A percentile compares a stretch with the other conserved stretches of the same genome.
Evolutionary conservation across 2,888 invertebrate species (phyloP).

Genomic region (Cephalotes varians): DNA sequence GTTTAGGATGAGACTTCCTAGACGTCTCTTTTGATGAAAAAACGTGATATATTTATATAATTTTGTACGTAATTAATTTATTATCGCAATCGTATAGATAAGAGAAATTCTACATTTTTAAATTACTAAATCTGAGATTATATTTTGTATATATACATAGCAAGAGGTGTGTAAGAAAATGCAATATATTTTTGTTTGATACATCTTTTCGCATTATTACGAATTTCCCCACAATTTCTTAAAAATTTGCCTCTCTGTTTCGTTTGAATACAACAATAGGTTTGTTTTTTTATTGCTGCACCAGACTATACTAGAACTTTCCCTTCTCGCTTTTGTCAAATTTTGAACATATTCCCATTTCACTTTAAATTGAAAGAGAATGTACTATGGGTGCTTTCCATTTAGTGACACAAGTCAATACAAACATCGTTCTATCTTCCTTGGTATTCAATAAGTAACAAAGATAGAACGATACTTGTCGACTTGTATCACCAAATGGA

Average conservation of each 20-base stretch:
- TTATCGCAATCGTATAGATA: background rate
- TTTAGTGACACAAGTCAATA: no score
- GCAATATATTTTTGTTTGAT: background rate
- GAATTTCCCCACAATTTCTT: background rate
- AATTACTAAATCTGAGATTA: background rate
- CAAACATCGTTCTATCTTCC: no score
- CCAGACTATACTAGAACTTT: no score
- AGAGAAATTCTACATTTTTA: background rate
- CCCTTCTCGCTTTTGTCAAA: no score
- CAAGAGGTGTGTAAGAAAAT: background rate
- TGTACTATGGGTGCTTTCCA: no score
- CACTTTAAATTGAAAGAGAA: no score
- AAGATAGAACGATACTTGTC: no score
- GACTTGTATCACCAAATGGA: no score
- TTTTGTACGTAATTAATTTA: conserved; percentile 22
- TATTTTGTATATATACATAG: conserved; percentile 14
- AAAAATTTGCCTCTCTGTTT: background rate
- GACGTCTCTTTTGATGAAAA: background rate
- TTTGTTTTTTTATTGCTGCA: background rate
- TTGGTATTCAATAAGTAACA: no score
- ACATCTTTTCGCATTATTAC: background rate
- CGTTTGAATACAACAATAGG: background rate
- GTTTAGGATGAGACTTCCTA: background rate
- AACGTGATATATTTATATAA: conserved; percentile 16
- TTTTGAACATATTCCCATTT: no score